phyloP scores from a whole-genome alignment of 2,797 vertebrate species.

The Graptemys geographica region DNA sequence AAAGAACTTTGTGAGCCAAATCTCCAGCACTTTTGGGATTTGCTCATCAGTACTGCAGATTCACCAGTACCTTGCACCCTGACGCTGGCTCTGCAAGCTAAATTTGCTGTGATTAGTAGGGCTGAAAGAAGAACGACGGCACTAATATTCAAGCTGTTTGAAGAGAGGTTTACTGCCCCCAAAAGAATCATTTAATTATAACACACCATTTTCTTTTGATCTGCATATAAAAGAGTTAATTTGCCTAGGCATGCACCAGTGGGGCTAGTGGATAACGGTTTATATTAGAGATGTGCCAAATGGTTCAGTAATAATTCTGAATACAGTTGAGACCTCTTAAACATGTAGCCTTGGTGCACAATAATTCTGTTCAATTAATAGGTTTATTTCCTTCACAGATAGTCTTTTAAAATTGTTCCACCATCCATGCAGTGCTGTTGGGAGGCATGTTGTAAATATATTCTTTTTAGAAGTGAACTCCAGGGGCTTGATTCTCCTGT shows the following conservation, averaged over 20 bases:
- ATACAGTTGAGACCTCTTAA: conserved; percentile 65
- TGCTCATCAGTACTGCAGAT: not conserved
- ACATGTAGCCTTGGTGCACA: conserved; percentile 48
- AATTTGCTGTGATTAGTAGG: conserved; percentile 72
- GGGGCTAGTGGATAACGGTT: conserved; percentile 72
- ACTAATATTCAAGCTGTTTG: conserved; percentile 76
- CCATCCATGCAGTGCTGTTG: conserved; percentile 54
- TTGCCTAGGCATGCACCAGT: conserved; percentile 71
- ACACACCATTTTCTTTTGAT: conserved; percentile 76
- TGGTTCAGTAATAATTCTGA: conserved; percentile 65
- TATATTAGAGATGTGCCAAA: conserved; percentile 76
- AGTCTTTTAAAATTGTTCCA: conserved; percentile 61
- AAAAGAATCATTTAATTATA: conserved; percentile 76
- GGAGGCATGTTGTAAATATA: conserved; percentile 48
- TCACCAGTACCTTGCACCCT: conserved; percentile 29
- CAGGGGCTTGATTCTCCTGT: not conserved
- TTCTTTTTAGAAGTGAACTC: conserved; percentile 36
- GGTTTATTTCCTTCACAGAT: conserved; percentile 68
- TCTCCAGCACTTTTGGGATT: conserved; percentile 10
- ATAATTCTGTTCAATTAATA: conserved; percentile 74
- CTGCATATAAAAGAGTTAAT: conserved; percentile 78
- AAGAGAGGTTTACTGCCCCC: conserved; percentile 75
- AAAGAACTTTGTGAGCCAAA: conserved; percentile 37
- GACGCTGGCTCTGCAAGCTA: conserved; percentile 61
- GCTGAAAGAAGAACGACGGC: conserved; percentile 66